Base-by-base conservation (phyloP, 2,888 invertebrate genomes). In the Troides helena region DNA sequence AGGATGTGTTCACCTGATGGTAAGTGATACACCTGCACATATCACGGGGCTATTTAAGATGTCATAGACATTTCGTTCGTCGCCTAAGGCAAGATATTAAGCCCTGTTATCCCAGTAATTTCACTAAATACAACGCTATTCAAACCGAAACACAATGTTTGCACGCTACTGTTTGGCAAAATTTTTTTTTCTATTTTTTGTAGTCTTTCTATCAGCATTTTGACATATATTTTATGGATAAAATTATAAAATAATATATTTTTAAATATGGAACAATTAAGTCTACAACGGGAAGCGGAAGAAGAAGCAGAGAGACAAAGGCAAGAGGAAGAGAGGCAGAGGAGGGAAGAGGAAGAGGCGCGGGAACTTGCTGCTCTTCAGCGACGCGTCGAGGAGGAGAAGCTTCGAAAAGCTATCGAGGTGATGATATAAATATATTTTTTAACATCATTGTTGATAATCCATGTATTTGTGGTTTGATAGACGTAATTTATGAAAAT, bases 311-410 rank as follows among this genome's bases (percentile, higher is more conserved):
- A 97, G 85, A 93, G 94, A 71, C 94, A 96, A 80, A 93, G 95
- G 65, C 94, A 95, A 75, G 98, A 98, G 83, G 98, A 98, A 80
- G 98, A 98, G 84, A 95, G 97, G 76, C 96, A 98, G 82, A 93
- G 96, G 65, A 93, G 95, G 62, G 95, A 96, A 70, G 97, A 97
- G 82, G 96, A 96, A 79, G 97, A 98, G 83, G 95, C 97, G 70
- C 92, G 95, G 68, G 95, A 95, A 75, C 86, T 98, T 72, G 95
- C 97, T 70, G 95, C 95, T 77, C 95, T 97, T 82, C 97, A 98
- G 81, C 94, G 97, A 25, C 93, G 94, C 73, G 95, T 96, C 65
- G 98, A 99, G 82, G 97, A 98, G 80, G 97, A 98, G 85, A 95
- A 98, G 77, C 94, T 98, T 69, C 94, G 95, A 86, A 95, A 95